Evolutionary conservation across 2,797 vertebrate genomes (phyloP), one percentile per base, ranked within the genome.

Genomic region (Ambastaia sidthimunki): DNA sequence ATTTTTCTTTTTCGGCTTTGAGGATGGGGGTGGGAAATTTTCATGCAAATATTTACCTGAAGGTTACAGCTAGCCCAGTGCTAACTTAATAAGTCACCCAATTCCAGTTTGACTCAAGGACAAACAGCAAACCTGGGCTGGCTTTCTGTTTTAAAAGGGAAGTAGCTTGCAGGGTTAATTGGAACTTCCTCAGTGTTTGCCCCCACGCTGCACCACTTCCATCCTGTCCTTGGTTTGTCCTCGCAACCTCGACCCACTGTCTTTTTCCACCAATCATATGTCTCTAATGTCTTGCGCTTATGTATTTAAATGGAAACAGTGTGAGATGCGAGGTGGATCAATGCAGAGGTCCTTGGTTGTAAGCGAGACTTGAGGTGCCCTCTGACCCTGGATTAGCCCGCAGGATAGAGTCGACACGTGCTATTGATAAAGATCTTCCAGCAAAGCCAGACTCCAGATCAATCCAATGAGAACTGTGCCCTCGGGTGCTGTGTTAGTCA

Each of bases 341-440:
- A 86, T 91, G 87, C 85, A 86, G 68, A 52, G 67, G 79, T 80
- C 70, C 37, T 47, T 41, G 62, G 41, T 79, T 69, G 71, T 19
- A 21, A 74, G 81, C 1, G 60, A 73, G 67, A 83, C 28, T 76
- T 34, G 10, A 63, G 66, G 68, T 67, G 81, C 80, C 71, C 89
- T 80, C 84, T 78, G 89, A 92, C 92, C 91, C 90, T 89, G 80
- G 86, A 87, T 88, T 88, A 86, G 90, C 91, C 91, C 84, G 87
- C 82, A 71, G 90, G 88, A 86, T 80, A 69, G 62, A 86, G 83
- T 86, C 88, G 91, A 95, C 95, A 96, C 93, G 89, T 96, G 95
- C 94, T 94, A 93, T 92, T 94, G 94, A 96, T 96, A 93, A 95
- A 95, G 91, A 90, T 90, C 92, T 91, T 84, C 88, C 89, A 88